phyloP scores from a whole-genome alignment of 2,888 invertebrate genomes.

The Apomyelois bistriatella region DNA sequence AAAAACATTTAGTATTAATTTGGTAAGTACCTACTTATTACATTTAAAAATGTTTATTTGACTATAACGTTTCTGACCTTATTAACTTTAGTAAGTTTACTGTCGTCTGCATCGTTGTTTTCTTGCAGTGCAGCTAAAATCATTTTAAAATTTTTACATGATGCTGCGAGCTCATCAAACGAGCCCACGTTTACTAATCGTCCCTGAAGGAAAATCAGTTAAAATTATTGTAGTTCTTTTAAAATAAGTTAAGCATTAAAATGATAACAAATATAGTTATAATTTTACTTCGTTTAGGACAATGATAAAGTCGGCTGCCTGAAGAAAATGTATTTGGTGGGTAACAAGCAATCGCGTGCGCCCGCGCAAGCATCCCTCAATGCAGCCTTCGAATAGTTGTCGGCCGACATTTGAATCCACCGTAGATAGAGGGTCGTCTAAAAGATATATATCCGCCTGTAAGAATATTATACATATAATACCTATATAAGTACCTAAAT shows the following conservation, averaged over 20 bases:
- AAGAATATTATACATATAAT: background rate
- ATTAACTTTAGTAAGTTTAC: slow-evolving; percentile 24
- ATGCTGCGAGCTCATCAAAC: slow-evolving; percentile 75
- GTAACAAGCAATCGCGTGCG: slow-evolving; percentile 90
- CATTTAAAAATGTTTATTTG: too few species aligned
- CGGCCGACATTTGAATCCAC: slow-evolving; percentile 90
- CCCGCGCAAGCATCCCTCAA: slow-evolving; percentile 82
- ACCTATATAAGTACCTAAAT: too few species aligned
- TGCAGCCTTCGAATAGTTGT: slow-evolving; percentile 88
- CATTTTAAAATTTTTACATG: slow-evolving; percentile 80
- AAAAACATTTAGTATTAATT: too few species aligned
- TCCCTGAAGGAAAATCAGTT: slow-evolving; percentile 54
- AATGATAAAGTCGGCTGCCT: slow-evolving; percentile 72
- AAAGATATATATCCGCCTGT: slow-evolving; percentile 87
- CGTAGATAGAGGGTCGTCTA: slow-evolving; percentile 92
- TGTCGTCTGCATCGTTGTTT: slow-evolving; percentile 54
- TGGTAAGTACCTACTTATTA: too few species aligned
- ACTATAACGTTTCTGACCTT: too few species aligned
- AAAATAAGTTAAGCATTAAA: too few species aligned
- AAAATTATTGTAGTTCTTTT: background rate
- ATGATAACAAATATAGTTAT: background rate
- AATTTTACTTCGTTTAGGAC: slow-evolving; percentile 68
- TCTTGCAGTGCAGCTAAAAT: slow-evolving; percentile 67
- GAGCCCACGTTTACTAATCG: slow-evolving; percentile 80
- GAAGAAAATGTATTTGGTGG: slow-evolving; percentile 87